Evolutionary conservation across 2,888 invertebrate genomes (phyloP).

Genomic region (Hirtodrosophila confusa): DNA sequence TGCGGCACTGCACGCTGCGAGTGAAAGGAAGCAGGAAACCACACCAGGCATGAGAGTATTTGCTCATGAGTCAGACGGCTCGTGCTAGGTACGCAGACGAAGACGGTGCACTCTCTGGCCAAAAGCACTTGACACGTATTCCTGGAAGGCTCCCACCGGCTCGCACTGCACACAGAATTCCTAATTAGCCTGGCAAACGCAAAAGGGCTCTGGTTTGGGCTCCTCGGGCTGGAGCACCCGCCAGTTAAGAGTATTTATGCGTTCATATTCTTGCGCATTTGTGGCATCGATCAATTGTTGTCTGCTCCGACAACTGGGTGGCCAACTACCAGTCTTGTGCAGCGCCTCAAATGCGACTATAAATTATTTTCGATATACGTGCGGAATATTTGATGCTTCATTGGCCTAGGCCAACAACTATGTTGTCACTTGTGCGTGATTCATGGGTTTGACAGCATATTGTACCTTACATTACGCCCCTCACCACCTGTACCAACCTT

Average conservation of each 20-base stretch:
- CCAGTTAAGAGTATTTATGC: conserved; percentile 63
- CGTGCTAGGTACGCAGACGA: conserved; percentile 45
- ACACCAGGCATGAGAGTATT: conserved; percentile 67
- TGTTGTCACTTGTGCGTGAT: conserved; percentile 44
- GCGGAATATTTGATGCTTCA: conserved; percentile 59
- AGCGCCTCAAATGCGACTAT: conserved; percentile 68
- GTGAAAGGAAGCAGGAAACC: conserved; percentile 74
- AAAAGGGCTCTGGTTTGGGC: conserved; percentile 38
- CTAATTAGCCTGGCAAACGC: conserved; percentile 51
- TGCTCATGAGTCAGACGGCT: conserved; percentile 65
- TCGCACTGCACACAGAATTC: conserved; percentile 62
- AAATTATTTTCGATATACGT: conserved; percentile 64
- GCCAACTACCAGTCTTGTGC: conserved; percentile 61
- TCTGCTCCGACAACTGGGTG: conserved; percentile 57
- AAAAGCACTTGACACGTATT: conserved; percentile 71
- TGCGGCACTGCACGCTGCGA: conserved; percentile 14
- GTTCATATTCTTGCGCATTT: conserved; percentile 56
- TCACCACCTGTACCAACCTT: neutral
- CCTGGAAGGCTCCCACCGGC: conserved; percentile 61
- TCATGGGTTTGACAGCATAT: conserved; percentile 40
- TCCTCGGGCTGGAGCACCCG: conserved; percentile 4
- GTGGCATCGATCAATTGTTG: conserved; percentile 64
- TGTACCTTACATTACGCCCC: conserved; percentile 23
- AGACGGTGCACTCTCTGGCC: conserved; percentile 16
- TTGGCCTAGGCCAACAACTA: conserved; percentile 28